Conservation (phyloP, 2,797 vertebrate genomes). For the Lateolabrax maculatus region DNA sequence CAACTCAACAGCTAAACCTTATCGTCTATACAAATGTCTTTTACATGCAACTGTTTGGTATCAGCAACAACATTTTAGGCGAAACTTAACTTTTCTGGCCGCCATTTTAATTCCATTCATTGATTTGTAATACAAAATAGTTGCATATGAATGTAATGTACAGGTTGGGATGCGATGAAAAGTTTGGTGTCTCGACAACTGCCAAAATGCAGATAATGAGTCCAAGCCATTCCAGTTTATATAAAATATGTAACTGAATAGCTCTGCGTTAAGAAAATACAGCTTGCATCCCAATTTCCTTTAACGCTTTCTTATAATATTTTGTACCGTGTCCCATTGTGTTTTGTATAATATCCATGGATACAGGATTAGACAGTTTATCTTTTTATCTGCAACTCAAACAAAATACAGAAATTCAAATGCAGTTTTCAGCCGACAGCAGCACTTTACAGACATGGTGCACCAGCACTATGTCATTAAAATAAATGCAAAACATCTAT, state of each 20-base stretch:
- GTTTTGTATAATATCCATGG: constrained; percentile 17
- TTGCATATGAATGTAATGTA: not conserved
- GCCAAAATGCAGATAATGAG: not conserved
- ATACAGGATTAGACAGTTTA: constrained; percentile 8
- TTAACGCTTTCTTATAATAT: not conserved
- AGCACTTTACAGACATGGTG: not conserved
- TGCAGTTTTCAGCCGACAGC: constrained; percentile 11
- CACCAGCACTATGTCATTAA: not conserved
- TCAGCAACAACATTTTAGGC: not conserved
- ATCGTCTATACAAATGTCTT: not conserved
- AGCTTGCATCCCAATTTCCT: constrained; percentile 1
- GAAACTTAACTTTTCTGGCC: not conserved
- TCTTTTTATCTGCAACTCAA: constrained; percentile 22
- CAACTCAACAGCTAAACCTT: constrained; percentile 16
- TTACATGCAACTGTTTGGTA: not conserved
- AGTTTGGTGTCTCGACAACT: too few species aligned
- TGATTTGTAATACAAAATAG: not conserved
- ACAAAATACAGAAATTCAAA: constrained; percentile 31
- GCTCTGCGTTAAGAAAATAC: not conserved
- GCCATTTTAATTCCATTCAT: not conserved
- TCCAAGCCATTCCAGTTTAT: not conserved
- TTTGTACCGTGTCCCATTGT: not conserved
- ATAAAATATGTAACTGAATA: not conserved
- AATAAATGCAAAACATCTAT: constrained; percentile 23
- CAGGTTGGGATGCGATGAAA: not conserved